Evolutionary conservation across 2,113 vertebrate genomes (phyloP).

Genomic region (Budorcas taxicolor): DNA sequence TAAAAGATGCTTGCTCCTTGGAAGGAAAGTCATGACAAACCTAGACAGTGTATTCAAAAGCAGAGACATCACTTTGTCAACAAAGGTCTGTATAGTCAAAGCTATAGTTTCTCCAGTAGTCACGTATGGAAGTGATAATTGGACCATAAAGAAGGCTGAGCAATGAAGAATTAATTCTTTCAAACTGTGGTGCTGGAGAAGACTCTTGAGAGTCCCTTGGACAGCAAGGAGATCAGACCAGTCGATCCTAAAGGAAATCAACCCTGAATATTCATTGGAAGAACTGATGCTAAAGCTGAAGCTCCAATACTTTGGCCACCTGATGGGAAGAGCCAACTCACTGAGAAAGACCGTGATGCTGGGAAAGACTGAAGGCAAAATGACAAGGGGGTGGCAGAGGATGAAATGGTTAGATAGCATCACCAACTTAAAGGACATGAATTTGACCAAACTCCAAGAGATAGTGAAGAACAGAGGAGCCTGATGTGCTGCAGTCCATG

Average conservation of each 20-base stretch:
- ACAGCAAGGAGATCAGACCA: background rate
- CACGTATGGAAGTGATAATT: background rate
- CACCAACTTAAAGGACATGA: background rate
- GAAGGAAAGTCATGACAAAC: background rate
- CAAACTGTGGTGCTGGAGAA: background rate
- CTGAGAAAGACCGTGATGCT: background rate
- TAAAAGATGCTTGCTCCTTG: background rate
- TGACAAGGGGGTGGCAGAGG: background rate
- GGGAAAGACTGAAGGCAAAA: background rate
- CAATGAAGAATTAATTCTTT: background rate
- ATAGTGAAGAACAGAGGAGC: background rate
- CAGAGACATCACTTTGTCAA: background rate
- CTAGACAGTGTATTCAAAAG: background rate
- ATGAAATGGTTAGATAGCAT: background rate
- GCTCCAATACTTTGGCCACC: background rate
- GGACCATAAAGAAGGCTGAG: background rate
- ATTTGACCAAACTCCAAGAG: background rate
- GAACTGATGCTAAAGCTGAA: background rate
- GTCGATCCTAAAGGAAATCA: background rate
- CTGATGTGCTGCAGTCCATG: background rate
- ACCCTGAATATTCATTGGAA: background rate
- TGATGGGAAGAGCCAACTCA: background rate
- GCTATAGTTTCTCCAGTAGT: background rate
- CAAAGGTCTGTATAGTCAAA: background rate
- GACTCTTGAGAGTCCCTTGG: background rate